These are phyloP conservation scores for Conus canariensis DNA, from an alignment of 2,888 invertebrate species.

Conservation along the genomic window DNA sequence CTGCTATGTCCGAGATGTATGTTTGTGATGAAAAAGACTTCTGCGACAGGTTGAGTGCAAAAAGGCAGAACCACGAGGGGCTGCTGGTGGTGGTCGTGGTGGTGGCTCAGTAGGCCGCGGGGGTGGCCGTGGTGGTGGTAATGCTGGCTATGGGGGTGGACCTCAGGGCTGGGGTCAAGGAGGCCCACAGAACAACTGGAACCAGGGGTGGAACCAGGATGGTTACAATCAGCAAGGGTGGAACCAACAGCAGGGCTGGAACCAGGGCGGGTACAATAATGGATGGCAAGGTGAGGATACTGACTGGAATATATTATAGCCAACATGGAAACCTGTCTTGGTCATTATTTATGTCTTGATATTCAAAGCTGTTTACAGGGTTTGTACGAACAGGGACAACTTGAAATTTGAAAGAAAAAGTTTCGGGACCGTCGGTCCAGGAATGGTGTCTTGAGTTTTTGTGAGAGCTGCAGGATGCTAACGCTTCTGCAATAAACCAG, in stretches of 20 bases:
- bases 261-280: conserved; percentile 13
- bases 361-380: no score
- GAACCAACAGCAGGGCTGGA: conserved; percentile 40
- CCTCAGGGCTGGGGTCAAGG: conserved; percentile 36
- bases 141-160: conserved; percentile 33
- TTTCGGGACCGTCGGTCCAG: no score
- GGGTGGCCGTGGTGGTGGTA: conserved; percentile 28
- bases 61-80: conserved; percentile 50
- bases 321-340: no score
- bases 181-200: conserved; percentile 39
- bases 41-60: conserved; percentile 52
- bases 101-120: conserved; percentile 44
- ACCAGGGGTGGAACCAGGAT: conserved; percentile 42
- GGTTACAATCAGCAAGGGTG: conserved; percentile 44
- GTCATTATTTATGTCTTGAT: no score
- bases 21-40: neutral
- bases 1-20: no score
- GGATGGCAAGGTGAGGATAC: conserved; percentile 13
- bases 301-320: no score
- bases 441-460: no score
- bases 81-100: conserved; percentile 48
- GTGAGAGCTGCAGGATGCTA: no score
- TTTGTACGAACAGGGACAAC: no score
- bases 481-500: no score
- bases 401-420: no score